A percentile compares a stretch with the other conserved stretches of the same genome.
These are phyloP conservation scores for Anastrepha ludens DNA, from an alignment of 1,140 invertebrate species.

Conservation along the genomic window DNA sequence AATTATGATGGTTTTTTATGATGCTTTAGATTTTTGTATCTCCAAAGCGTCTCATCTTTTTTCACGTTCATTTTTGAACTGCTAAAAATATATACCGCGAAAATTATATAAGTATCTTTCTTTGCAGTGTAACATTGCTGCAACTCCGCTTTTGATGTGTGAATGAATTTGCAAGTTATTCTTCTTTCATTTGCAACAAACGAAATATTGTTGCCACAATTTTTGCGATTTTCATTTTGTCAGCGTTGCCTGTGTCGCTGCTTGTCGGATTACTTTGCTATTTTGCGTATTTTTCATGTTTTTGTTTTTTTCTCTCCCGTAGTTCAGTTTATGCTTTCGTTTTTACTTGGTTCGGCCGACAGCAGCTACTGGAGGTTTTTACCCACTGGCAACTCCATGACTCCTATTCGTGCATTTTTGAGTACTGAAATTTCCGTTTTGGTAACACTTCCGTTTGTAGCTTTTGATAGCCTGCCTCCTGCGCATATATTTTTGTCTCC, in stretches of 20 bases:
- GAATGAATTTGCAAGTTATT: not conserved
- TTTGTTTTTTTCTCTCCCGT: not conserved
- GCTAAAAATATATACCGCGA: no score
- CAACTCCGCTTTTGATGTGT: not conserved
- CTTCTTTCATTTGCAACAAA: not conserved
- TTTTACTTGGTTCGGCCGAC: not conserved
- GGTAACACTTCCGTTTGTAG: slow-evolving; percentile 31
- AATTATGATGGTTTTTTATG: no score
- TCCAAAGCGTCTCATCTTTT: no score
- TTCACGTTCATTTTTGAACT: no score
- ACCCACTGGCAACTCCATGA: not conserved
- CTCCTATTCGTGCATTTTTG: not conserved
- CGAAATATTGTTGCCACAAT: slow-evolving; percentile 3
- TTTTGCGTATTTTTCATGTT: slow-evolving; percentile 14
- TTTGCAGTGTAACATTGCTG: no score
- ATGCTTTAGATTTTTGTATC: no score
- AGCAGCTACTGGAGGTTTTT: not conserved
- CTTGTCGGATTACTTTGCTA: slow-evolving; percentile 22
- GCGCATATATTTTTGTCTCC: not conserved
- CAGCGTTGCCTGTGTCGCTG: not conserved
- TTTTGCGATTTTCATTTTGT: not conserved
- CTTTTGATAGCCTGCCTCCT: not conserved
- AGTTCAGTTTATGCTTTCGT: not conserved
- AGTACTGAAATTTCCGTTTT: slow-evolving; percentile 40
- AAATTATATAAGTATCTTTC: no score